phyloP scores from a whole-genome alignment of 2,113 vertebrate genomes.

The Rhodinocichla rosea region DNA sequence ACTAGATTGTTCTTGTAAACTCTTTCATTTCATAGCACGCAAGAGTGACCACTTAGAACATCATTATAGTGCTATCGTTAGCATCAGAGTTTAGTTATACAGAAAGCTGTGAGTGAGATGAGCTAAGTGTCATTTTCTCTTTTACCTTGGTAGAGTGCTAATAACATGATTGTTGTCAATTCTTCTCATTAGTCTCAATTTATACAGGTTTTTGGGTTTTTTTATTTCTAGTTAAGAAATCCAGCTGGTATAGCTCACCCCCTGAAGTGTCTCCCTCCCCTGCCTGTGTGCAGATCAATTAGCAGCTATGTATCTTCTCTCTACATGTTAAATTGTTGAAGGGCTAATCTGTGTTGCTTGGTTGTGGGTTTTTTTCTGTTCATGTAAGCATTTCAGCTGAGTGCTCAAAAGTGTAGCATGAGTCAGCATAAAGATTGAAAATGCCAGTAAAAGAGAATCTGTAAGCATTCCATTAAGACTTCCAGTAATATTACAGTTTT shows the following conservation, averaged over 20 bases:
- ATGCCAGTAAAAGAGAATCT: background rate
- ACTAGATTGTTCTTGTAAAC: slow-evolving; percentile 58
- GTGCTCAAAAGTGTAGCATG: background rate
- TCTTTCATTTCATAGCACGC: slow-evolving; percentile 35
- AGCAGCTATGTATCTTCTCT: background rate
- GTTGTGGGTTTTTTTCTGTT: background rate
- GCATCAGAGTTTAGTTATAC: slow-evolving; percentile 14
- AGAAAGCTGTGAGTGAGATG: slow-evolving; percentile 40
- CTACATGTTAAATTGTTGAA: background rate
- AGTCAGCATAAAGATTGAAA: slow-evolving; percentile 27
- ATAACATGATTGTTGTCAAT: slow-evolving; percentile 30
- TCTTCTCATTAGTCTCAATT: slow-evolving; percentile 19
- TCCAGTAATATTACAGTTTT: background rate
- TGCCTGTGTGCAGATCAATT: background rate
- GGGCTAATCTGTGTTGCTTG: background rate
- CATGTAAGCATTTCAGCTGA: background rate
- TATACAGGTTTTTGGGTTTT: background rate
- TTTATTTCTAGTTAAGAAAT: background rate
- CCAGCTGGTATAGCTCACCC: background rate
- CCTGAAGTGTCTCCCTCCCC: background rate
- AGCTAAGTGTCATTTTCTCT: slow-evolving; percentile 49
- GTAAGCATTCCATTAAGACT: background rate
- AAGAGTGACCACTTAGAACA: slow-evolving; percentile 59
- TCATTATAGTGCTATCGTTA: background rate
- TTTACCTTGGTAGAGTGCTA: slow-evolving; percentile 21